phyloP scores from a whole-genome alignment of 2,797 vertebrate genomes.

The Discoglossus pictus region DNA sequence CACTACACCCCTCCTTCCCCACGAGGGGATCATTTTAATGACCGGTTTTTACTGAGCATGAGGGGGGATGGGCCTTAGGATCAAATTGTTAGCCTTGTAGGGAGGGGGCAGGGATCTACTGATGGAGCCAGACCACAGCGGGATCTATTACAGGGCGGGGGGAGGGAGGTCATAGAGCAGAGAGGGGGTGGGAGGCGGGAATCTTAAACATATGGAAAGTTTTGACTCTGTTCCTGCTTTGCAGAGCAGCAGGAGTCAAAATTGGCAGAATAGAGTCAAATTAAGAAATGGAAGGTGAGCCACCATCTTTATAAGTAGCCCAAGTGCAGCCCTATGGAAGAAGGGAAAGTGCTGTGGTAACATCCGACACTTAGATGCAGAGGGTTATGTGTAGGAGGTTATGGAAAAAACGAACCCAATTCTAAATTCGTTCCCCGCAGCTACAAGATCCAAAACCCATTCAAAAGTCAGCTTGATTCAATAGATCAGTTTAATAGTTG shows the following conservation, averaged over 20 bases:
- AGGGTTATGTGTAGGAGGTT: no score
- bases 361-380: no score
- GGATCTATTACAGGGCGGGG: slow-evolving; percentile 29
- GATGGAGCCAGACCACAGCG: slow-evolving; percentile 16
- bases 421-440: no score
- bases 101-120: slow-evolving; percentile 6
- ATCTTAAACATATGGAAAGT: slow-evolving; percentile 7
- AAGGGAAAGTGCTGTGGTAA: neutral
- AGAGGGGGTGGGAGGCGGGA: slow-evolving; percentile 37
- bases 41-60: slow-evolving; percentile 34
- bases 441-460: no score
- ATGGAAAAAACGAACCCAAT: no score
- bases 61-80: slow-evolving; percentile 31
- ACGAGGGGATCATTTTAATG: slow-evolving; percentile 20
- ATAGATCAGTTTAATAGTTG: no score
- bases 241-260: slow-evolving; percentile 14
- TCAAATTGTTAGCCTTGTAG: slow-evolving; percentile 32
- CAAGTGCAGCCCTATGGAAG: slow-evolving; percentile 12
- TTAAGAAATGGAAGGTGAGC: slow-evolving; percentile 15
- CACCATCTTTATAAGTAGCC: slow-evolving; percentile 9
- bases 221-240: slow-evolving; percentile 16
- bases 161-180: slow-evolving; percentile 34
- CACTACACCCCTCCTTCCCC: slow-evolving; percentile 6
- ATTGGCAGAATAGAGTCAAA: slow-evolving; percentile 18
- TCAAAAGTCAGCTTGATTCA: no score